phyloP scores from a whole-genome alignment of 2,113 vertebrate genomes.

The Odocoileus virginianus region DNA sequence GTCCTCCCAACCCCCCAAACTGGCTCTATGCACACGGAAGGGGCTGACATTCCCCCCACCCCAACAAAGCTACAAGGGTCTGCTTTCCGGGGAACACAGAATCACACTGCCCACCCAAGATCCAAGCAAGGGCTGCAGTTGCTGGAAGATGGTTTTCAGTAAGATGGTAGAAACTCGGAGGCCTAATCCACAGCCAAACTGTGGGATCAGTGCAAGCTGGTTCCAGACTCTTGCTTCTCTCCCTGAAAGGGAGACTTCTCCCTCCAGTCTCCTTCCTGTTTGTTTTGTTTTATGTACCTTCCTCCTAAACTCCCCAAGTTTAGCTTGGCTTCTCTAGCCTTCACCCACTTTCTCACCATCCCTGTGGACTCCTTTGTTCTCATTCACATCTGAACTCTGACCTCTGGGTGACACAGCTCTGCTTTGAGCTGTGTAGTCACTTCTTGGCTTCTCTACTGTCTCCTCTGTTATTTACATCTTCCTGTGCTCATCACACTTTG shows the following conservation, averaged over 20 bases:
- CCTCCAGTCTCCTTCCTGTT: not conserved
- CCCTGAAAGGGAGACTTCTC: not conserved
- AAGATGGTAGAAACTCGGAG: not conserved
- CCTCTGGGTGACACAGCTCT: not conserved
- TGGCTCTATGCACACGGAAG: not conserved
- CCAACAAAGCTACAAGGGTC: not conserved
- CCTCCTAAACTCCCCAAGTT: not conserved
- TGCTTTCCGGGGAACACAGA: fast-evolving
- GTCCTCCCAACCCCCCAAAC: not conserved
- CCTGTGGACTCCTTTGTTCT: not conserved
- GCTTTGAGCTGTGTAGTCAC: not conserved
- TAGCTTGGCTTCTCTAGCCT: not conserved
- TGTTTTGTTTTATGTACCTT: not conserved
- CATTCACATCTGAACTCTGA: not conserved
- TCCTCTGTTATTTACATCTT: not conserved
- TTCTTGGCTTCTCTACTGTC: not conserved
- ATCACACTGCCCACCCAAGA: not conserved
- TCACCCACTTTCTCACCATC: not conserved
- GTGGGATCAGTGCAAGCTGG: fast-evolving
- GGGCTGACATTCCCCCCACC: not conserved
- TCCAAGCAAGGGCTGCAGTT: not conserved
- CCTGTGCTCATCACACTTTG: not conserved
- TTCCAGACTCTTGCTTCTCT: not conserved
- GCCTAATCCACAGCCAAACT: not conserved
- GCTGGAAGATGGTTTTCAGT: not conserved